A percentile compares a stretch with the other conserved stretches of the same genome.
phyloP scores from a whole-genome alignment of 2,888 invertebrate genomes.

The Helicoverpa assulta region DNA sequence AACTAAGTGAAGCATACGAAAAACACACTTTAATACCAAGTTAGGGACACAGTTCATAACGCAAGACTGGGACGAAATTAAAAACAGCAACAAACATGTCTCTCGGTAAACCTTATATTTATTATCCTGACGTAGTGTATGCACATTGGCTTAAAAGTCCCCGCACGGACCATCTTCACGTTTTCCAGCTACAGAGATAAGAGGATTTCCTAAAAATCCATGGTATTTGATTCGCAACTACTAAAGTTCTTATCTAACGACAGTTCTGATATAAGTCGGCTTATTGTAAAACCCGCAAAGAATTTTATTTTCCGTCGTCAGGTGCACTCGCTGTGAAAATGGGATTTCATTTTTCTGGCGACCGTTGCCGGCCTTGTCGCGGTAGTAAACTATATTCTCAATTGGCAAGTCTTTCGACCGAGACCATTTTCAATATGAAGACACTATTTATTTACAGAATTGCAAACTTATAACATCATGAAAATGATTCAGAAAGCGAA shows the following conservation, averaged over 20 bases:
- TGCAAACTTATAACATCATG: constrained; percentile 3
- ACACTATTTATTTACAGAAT: background rate
- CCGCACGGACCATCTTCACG: constrained; percentile 24
- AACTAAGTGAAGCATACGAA: constrained; percentile 15
- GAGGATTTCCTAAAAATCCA: constrained; percentile 65
- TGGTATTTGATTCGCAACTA: constrained; percentile 69
- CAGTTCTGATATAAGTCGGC: constrained; percentile 74
- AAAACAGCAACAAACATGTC: constrained; percentile 26
- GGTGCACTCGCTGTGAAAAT: constrained; percentile 74
- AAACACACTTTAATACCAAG: constrained; percentile 31
- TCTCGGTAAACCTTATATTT: constrained; percentile 29
- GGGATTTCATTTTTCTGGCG: constrained; percentile 72
- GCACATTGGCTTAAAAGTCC: constrained; percentile 38
- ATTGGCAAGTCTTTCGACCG: constrained; percentile 42
- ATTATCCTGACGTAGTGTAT: constrained; percentile 32
- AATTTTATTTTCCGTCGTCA: constrained; percentile 75
- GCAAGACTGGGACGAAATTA: constrained; percentile 30
- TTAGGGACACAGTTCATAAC: constrained; percentile 17
- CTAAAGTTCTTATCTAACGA: constrained; percentile 74
- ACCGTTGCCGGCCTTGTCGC: constrained; percentile 57
- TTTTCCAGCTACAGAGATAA: constrained; percentile 61
- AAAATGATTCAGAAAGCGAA: background rate
- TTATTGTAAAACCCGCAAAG: constrained; percentile 77
- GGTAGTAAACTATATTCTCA: constrained; percentile 50
- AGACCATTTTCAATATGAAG: constrained; percentile 28